Evolutionary conservation across 2,797 vertebrate genomes (phyloP).

Genomic region (Neosilurus mollespiculum): DNA sequence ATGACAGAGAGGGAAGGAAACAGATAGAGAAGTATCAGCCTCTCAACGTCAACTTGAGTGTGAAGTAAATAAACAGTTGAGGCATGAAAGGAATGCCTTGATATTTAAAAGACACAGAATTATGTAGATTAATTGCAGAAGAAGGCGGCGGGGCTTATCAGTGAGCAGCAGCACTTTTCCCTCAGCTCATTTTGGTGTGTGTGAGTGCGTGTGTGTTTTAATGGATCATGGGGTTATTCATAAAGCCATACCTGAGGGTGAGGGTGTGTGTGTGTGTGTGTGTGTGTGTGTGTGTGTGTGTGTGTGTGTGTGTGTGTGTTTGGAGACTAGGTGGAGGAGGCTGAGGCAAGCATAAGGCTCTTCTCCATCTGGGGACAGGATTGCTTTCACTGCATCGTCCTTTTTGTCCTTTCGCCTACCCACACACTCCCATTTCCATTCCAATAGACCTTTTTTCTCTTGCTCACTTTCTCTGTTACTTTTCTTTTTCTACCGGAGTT

Average conservation of each 20-base stretch:
- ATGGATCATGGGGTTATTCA: conserved; percentile 58
- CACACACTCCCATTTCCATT: conserved; percentile 47
- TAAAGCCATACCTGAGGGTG: conserved; percentile 44
- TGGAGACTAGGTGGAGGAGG: conserved; percentile 40
- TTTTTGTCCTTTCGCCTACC: conserved; percentile 50
- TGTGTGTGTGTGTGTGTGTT: conserved; percentile 36
- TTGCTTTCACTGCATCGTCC: conserved; percentile 44
- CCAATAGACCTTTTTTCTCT: conserved; percentile 30
- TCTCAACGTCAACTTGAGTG: conserved; percentile 41
- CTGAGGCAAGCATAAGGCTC: conserved; percentile 39
- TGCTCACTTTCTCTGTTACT: conserved; percentile 5
- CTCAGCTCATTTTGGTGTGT: conserved; percentile 51
- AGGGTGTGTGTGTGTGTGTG: conserved; percentile 13
- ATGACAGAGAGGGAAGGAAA: background rate
- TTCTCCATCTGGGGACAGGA: conserved; percentile 43
- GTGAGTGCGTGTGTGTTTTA: conserved; percentile 53
- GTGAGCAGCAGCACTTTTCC: conserved; percentile 55
- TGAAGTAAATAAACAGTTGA: conserved; percentile 51
- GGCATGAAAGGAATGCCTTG: conserved; percentile 56
- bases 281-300: conserved; percentile 27
- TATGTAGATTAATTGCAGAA: conserved; percentile 58
- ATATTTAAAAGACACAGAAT: conserved; percentile 56
- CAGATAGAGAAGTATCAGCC: conserved; percentile 21
- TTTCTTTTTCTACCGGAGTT: background rate
- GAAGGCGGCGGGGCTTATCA: conserved; percentile 52